A percentile compares a stretch with the other conserved stretches of the same genome.
Conservation (phyloP, 2,113 vertebrate species). For the Acanthisitta chloris region DNA sequence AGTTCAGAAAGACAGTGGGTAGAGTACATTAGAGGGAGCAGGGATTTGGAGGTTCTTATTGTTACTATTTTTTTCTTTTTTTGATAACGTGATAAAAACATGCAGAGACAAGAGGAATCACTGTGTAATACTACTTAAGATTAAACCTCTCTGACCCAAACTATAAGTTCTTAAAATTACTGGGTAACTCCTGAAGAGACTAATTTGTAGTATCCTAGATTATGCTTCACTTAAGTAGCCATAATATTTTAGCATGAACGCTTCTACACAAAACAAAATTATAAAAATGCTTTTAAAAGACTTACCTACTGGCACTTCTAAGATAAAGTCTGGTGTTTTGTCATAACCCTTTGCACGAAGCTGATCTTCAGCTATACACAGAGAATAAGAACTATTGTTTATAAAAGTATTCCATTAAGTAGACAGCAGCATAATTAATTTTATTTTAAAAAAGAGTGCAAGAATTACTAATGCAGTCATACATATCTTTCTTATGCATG, state of each 20-base stretch:
- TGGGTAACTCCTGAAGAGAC: not conserved
- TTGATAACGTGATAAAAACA: not conserved
- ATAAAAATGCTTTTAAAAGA: slow-evolving; percentile 36
- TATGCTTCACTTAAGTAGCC: not conserved
- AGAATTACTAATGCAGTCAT: slow-evolving; percentile 71
- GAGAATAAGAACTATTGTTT: slow-evolving; percentile 69
- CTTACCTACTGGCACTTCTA: slow-evolving; percentile 96
- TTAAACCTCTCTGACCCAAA: not conserved
- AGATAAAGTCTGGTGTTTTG: slow-evolving; percentile 98
- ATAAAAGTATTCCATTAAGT: slow-evolving; percentile 57
- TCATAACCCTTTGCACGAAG: slow-evolving; percentile 95
- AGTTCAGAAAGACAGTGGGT: not conserved
- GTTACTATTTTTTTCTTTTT: not conserved
- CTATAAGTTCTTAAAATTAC: not conserved
- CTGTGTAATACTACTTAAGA: not conserved
- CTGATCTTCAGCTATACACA: slow-evolving; percentile 91
- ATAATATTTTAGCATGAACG: not conserved
- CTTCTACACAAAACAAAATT: not conserved
- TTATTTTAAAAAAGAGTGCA: slow-evolving; percentile 69
- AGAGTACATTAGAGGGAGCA: not conserved
- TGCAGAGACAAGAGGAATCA: not conserved
- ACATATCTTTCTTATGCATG: slow-evolving; percentile 68
- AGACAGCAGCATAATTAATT: slow-evolving; percentile 74
- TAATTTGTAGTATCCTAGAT: not conserved
- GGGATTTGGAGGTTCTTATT: not conserved